phyloP scores from a whole-genome alignment of 2,888 invertebrate species.

The Polydesmus complanatus region DNA sequence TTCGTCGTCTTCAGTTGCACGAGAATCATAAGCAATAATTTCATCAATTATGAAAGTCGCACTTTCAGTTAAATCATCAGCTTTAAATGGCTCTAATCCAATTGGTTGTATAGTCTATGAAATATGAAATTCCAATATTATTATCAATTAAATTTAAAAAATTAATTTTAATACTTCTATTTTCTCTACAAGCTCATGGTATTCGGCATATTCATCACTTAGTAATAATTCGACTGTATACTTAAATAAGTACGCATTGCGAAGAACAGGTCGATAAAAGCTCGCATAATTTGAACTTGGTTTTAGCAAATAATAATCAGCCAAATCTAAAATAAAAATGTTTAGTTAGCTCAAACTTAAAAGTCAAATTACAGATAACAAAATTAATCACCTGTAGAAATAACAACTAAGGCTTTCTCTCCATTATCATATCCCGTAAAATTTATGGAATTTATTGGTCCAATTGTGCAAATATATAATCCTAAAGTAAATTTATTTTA shows the following conservation, averaged over 20 bases:
- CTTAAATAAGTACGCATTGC: background rate
- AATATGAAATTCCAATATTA: too few relatives aligned
- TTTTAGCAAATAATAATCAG: background rate
- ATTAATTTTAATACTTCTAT: background rate
- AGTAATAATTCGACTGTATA: background rate
- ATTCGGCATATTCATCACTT: background rate
- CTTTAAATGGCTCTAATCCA: too few relatives aligned
- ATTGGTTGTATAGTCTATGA: too few relatives aligned
- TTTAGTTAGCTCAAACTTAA: background rate
- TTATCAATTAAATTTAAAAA: too few relatives aligned
- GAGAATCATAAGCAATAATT: conserved; percentile 37
- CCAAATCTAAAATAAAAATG: background rate
- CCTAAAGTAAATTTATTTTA: too few relatives aligned
- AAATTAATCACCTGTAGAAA: conserved; percentile 60
- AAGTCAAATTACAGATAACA: too few relatives aligned
- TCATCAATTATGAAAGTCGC: conserved; percentile 66
- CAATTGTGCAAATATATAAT: too few relatives aligned
- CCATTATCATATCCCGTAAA: conserved; percentile 72
- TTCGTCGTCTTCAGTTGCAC: conserved; percentile 45
- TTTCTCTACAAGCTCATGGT: background rate
- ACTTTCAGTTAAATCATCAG: conserved; percentile 58
- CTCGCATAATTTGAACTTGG: background rate
- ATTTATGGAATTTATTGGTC: conserved; percentile 74
- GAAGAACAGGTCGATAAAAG: background rate
- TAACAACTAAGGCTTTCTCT: conserved; percentile 53